Conservation (phyloP, 2,797 vertebrate genomes). For the Rhinophrynus dorsalis region DNA sequence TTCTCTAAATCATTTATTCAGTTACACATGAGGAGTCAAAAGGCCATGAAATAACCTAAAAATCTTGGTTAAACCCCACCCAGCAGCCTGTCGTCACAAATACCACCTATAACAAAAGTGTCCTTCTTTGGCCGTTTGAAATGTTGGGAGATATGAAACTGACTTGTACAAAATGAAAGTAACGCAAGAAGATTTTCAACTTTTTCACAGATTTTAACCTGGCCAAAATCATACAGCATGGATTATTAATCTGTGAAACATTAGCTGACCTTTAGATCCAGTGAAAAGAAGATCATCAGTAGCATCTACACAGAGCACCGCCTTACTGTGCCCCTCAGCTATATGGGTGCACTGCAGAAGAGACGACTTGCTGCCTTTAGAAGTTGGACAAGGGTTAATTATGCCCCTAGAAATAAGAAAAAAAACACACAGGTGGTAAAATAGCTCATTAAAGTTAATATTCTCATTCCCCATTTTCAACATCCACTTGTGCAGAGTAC, state of each 20-base stretch:
- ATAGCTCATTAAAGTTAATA: constrained; percentile 23
- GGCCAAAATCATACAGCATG: no score
- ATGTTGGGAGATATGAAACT: no score
- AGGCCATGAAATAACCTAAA: no score
- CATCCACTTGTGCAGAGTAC: neutral
- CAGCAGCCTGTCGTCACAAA: no score
- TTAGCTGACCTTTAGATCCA: constrained; percentile 88
- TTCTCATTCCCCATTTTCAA: constrained; percentile 20
- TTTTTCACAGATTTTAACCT: no score
- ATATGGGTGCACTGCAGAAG: constrained; percentile 83
- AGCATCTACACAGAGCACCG: constrained; percentile 90
- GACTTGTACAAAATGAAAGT: no score
- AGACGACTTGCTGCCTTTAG: constrained; percentile 68
- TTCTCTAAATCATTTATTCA: no score
- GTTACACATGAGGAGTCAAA: no score
- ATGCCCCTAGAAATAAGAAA: constrained; percentile 76
- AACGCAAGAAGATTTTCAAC: no score
- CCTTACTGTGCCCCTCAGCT: constrained; percentile 94
- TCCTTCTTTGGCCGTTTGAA: no score
- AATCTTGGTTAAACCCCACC: no score
- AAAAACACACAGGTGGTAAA: constrained; percentile 5
- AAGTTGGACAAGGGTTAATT: constrained; percentile 81
- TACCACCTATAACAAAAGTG: no score
- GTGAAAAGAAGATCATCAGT: constrained; percentile 97
- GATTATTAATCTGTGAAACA: constrained; percentile 10